Percentiles rank a stretch among this genome's conserved stretches.
Evolutionary conservation across 2,113 vertebrate species (phyloP).

Genomic region (Neolamprologus modestus): DNA sequence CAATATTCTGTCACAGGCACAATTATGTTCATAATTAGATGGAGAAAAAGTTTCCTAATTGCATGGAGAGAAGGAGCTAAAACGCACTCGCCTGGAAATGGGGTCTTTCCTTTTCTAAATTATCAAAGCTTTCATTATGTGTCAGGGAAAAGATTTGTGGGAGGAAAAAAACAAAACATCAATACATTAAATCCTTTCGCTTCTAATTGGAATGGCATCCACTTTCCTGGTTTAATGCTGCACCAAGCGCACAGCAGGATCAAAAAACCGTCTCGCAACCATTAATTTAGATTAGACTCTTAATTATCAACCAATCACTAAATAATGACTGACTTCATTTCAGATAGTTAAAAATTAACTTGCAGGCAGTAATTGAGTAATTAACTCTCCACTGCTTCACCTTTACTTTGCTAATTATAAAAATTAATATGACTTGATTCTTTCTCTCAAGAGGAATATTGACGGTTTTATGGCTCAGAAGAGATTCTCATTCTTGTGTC

Average conservation of each 20-base stretch:
- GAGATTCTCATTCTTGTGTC: background rate
- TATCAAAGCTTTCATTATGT: constrained; percentile 75
- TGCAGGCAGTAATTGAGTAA: constrained; percentile 97
- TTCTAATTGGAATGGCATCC: constrained; percentile 87
- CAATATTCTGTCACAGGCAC: constrained; percentile 82
- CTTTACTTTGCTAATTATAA: constrained; percentile 97
- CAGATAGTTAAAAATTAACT: constrained; percentile 99
- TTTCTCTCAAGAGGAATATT: constrained; percentile 38
- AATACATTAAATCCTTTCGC: constrained; percentile 27
- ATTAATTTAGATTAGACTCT: constrained; percentile 99
- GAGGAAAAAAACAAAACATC: constrained; percentile 6
- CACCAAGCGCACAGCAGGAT: constrained; percentile 39
- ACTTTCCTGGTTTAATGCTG: constrained; percentile 58
- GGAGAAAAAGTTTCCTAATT: constrained; percentile 82
- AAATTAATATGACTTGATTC: constrained; percentile 94
- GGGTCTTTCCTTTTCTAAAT: constrained; percentile 82
- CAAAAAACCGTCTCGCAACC: constrained; percentile 86
- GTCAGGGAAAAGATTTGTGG: constrained; percentile 60
- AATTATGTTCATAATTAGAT: constrained; percentile 92
- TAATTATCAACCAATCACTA: constrained; percentile 98
- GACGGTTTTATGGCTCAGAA: background rate
- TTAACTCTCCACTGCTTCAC: constrained; percentile 98
- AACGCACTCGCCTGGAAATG: constrained; percentile 79
- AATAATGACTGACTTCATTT: constrained; percentile 99
- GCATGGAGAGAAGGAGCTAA: background rate